Conservation (phyloP, 2,888 invertebrate genomes). For the Baccha elongata region DNA sequence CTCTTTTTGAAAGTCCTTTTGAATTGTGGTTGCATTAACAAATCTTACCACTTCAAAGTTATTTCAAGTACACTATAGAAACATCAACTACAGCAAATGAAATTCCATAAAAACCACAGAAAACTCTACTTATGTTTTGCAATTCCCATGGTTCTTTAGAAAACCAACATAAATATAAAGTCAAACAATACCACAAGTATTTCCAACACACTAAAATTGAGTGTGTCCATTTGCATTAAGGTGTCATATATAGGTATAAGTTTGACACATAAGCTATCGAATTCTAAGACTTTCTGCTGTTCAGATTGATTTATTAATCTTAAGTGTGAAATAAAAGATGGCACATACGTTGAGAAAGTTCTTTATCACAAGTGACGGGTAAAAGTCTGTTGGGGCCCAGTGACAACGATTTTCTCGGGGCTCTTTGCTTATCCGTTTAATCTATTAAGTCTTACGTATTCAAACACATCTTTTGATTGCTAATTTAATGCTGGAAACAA, state of each 20-base stretch:
- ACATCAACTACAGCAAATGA: conserved; percentile 30
- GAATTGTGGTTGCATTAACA: conserved; percentile 52
- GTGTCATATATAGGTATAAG: background rate
- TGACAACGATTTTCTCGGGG: too few relatives aligned
- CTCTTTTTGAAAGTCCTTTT: conserved; percentile 26
- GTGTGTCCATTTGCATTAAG: background rate
- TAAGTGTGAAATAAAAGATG: background rate
- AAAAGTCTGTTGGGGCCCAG: too few relatives aligned
- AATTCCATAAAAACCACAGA: conserved; percentile 53
- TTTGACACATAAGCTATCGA: background rate
- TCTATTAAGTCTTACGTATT: too few relatives aligned
- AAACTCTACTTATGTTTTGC: conserved; percentile 40
- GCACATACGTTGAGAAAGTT: background rate
- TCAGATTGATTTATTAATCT: background rate
- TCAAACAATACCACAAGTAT: background rate
- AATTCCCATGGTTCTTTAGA: conserved; percentile 22
- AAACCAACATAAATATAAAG: background rate
- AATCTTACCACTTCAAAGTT: conserved; percentile 47
- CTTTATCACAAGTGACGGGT: too few relatives aligned
- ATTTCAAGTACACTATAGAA: conserved; percentile 6
- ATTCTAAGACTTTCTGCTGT: too few relatives aligned
- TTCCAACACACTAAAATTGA: conserved; percentile 8
- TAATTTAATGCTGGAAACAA: too few relatives aligned
- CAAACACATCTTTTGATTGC: too few relatives aligned
- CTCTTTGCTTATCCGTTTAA: too few relatives aligned